Base-by-base conservation (phyloP, 2,888 invertebrate species). In the Mesorhabditis sp. region DNA sequence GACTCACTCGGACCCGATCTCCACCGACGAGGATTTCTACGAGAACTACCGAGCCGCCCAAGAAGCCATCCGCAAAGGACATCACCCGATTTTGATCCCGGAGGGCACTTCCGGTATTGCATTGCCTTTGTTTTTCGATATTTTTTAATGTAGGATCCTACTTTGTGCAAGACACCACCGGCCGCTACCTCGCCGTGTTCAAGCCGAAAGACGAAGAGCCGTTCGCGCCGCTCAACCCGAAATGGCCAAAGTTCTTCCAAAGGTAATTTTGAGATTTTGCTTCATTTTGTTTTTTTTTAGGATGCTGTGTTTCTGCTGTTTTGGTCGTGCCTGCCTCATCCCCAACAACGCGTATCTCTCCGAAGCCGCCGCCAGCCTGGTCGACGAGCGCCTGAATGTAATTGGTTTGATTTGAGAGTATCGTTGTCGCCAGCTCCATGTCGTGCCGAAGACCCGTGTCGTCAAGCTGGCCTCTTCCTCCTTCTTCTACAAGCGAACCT, bases 211-310 rank as follows among this genome's bases (percentile, higher is more conserved):
- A 99, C 88, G 98, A 99, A 87, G 98, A 99, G 87, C 98, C 98
- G 0, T 98, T 97, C 87, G 97, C 97, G 7, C 90, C 94, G 76
- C 89, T 96, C 83, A 98, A 98, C 88, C 97, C 97, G 45, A 97
- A 97, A 87, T 97, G 97, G 97, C 97, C 95, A 61, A 98, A 97
- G 88, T 97, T 95, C 94, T 93, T 97, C 92, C 97, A 97, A 89
- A 71, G 70, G 74, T 74, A 44, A 13, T 45, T 62, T 65, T n/a
- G 1, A 6, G 43, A 44, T 62, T 43, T 43, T 50, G 58, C 58
- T n/a, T 50, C n/a, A 50, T 50, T 50, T 50, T 50, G 58, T n/a
- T 28, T 67, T 13, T 6, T 41, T 72, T 28, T 66, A 74, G 82
- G 66, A 73, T 82, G 65, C 74, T 83, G 72, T 89, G 89, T 81